Evolutionary conservation across 2,888 invertebrate genomes (phyloP).

Genomic region (Tenodera sinensis): DNA sequence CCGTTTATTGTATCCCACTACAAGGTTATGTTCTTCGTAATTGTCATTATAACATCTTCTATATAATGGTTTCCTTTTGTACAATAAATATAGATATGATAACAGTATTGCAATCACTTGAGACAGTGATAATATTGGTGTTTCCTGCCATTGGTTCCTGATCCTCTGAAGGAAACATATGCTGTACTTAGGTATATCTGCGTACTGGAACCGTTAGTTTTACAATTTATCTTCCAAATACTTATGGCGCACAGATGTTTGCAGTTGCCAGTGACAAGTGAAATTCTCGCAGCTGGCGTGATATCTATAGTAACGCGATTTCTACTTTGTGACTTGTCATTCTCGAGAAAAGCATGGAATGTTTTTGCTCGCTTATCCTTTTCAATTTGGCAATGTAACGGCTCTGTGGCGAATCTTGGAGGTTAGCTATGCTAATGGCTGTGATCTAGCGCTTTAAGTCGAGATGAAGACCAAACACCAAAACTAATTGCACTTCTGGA

Average conservation of each 20-base stretch:
- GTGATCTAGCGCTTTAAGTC: background rate
- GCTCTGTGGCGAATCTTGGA: background rate
- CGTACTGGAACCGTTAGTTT: background rate
- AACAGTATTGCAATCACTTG: no score
- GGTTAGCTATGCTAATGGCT: background rate
- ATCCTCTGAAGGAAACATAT: no score
- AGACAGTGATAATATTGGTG: no score
- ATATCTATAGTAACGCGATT: background rate
- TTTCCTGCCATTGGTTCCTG: no score
- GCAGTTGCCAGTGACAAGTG: background rate
- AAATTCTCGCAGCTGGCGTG: background rate
- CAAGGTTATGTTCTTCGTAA: no score
- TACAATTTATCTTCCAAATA: background rate
- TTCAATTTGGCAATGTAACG: background rate
- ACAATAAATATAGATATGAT: no score
- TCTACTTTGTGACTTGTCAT: background rate
- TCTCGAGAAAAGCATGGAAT: background rate
- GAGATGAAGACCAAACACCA: background rate
- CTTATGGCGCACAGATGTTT: background rate
- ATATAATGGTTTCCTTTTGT: no score
- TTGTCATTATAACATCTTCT: no score
- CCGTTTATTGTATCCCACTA: no score
- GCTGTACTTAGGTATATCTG: no score
- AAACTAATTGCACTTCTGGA: background rate
- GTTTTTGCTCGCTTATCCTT: background rate